Conservation (phyloP, 2,797 vertebrate genomes). For the Rhinatrema bivittatum region DNA sequence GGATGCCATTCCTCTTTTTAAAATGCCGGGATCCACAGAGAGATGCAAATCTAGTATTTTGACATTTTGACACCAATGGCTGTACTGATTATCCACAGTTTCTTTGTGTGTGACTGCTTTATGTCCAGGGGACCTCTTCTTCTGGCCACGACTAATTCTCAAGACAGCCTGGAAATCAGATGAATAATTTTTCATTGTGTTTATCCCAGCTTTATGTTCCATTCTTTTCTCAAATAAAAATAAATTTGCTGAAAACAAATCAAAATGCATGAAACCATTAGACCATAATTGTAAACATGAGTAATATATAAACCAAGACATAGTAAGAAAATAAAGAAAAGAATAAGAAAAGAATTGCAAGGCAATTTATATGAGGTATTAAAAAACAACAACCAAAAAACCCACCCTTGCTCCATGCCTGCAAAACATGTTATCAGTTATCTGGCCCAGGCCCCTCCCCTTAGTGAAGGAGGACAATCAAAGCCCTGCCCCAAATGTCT, state of each 20-base stretch:
- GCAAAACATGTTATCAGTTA: no score
- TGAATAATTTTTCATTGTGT: not conserved
- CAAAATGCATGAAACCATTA: no score
- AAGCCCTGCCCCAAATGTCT: no score
- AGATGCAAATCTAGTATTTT: constrained; percentile 26
- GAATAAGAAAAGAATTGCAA: no score
- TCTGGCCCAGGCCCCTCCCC: no score
- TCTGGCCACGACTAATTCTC: constrained; percentile 8
- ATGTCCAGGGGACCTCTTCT: constrained; percentile 24
- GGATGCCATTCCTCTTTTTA: constrained; percentile 9
- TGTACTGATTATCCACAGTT: constrained; percentile 11
- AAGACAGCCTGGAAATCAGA: constrained; percentile 10
- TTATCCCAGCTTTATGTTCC: not conserved
- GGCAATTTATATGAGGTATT: no score
- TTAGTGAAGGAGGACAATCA: no score
- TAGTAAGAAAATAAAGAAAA: no score
- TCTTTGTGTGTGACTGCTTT: constrained; percentile 23
- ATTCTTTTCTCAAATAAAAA: not conserved
- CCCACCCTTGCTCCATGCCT: no score
- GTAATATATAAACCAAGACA: no score
- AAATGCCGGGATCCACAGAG: constrained; percentile 8
- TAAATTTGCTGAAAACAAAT: not conserved
- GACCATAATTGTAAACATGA: no score
- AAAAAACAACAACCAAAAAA: no score
- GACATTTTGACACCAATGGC: constrained; percentile 17